These are phyloP conservation scores for Cheilosia scutellata DNA, from an alignment of 2,888 invertebrate species.

Conservation along the genomic window DNA sequence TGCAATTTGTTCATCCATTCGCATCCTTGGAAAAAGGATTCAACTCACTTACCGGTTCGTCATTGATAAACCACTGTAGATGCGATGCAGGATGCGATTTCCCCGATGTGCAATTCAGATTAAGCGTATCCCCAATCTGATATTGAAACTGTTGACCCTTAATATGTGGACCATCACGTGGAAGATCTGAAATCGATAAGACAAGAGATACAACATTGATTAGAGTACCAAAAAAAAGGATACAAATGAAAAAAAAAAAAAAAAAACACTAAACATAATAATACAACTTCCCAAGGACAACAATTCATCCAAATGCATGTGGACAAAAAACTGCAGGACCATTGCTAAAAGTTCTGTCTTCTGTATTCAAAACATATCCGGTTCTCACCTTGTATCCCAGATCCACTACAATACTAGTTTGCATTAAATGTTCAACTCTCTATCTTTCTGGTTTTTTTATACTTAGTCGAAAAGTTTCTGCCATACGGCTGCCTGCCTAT, in stretches of 20 bases:
- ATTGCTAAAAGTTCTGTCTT: neutral
- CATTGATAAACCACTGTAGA: conserved; percentile 92
- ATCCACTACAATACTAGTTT: neutral
- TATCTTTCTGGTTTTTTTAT: neutral
- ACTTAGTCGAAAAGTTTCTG: conserved; percentile 39
- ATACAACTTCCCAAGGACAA: neutral
- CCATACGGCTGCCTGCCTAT: neutral
- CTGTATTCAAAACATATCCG: conserved; percentile 18
- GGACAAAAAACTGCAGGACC: neutral
- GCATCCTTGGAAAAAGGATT: conserved; percentile 8
- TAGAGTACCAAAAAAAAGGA: neutral
- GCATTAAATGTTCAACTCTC: conserved; percentile 19
- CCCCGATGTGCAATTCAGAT: conserved; percentile 91
- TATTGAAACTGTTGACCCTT: conserved; percentile 90
- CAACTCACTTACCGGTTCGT: conserved; percentile 87
- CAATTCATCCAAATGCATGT: conserved; percentile 8
- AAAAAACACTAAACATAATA: neutral
- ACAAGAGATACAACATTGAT: conserved; percentile 13
- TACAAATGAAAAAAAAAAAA: neutral
- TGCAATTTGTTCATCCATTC: conserved; percentile 47
- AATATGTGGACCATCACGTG: conserved; percentile 90
- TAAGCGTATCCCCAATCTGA: conserved; percentile 89
- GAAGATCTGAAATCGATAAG: conserved; percentile 85
- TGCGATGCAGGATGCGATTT: conserved; percentile 90
- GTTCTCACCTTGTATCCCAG: conserved; percentile 8